phyloP scores from a whole-genome alignment of 2,888 invertebrate genomes.

The Leucophenga maculata region DNA sequence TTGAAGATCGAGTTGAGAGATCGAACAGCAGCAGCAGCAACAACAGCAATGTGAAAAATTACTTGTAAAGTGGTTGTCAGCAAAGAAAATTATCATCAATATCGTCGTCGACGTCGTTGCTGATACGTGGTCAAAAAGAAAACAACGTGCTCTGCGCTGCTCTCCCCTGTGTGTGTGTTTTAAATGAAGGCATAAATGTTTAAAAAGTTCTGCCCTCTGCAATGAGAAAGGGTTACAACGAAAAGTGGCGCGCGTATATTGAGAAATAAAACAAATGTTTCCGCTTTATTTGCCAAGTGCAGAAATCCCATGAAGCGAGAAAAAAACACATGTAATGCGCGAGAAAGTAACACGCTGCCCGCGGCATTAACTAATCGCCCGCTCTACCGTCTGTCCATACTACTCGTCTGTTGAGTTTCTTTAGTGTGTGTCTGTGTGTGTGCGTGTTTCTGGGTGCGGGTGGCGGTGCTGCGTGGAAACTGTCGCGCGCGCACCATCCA shows the following conservation, averaged over 20 bases:
- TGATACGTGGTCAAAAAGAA: neutral
- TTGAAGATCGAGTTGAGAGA: slow-evolving; percentile 35
- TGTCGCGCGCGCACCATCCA: slow-evolving; percentile 59
- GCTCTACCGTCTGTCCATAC: neutral
- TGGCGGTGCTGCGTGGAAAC: slow-evolving; percentile 55
- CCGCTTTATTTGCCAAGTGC: slow-evolving; percentile 32
- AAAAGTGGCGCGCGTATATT: neutral
- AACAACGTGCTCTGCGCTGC: slow-evolving; percentile 23
- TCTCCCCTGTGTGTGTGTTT: neutral
- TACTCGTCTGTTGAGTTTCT: slow-evolving; percentile 31
- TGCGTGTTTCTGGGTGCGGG: slow-evolving; percentile 35
- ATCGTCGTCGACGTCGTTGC: neutral
- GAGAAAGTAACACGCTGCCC: slow-evolving; percentile 67
- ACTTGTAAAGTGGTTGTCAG: slow-evolving; percentile 51
- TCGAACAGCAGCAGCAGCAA: slow-evolving; percentile 23
- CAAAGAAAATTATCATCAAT: slow-evolving; percentile 27
- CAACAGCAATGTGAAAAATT: slow-evolving; percentile 57
- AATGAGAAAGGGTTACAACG: slow-evolving; percentile 12
- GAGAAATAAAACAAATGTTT: neutral
- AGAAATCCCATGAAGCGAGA: slow-evolving; percentile 23
- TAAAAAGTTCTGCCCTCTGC: too few relatives aligned
- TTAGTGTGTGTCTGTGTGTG: slow-evolving; percentile 27
- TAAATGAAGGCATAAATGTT: too few relatives aligned
- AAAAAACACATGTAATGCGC: slow-evolving; percentile 65
- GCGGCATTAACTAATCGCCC: slow-evolving; percentile 29